Conservation (phyloP, 2,888 invertebrate genomes). For the Hyles lineata region DNA sequence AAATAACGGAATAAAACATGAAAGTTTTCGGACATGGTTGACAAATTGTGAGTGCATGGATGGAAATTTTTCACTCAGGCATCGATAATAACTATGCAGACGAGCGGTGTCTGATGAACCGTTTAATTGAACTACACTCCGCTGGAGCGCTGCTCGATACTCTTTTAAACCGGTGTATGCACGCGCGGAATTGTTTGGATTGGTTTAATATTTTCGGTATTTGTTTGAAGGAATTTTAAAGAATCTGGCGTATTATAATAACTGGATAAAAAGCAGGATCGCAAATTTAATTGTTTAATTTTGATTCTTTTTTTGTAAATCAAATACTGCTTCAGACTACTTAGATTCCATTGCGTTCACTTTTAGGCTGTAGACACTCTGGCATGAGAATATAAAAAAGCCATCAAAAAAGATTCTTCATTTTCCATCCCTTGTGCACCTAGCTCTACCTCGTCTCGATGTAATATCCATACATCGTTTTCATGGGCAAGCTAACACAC, state of each 20-base stretch:
- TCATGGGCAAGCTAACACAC: conserved; percentile 16
- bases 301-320: too few relatives aligned
- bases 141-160: conserved; percentile 12
- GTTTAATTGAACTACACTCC: conserved; percentile 43
- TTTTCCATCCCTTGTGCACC: background rate
- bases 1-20: background rate
- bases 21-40: background rate
- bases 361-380: too few relatives aligned
- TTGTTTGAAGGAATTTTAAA: background rate
- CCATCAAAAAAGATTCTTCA: too few relatives aligned
- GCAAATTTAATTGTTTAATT: too few relatives aligned
- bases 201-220: background rate
- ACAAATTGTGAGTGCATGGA: conserved; percentile 23
- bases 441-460: background rate
- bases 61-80: conserved; percentile 34
- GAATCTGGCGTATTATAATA: background rate
- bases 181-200: background rate
- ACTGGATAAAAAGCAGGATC: background rate
- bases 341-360: too few relatives aligned
- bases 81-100: conserved; percentile 45
- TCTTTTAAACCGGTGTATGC: background rate
- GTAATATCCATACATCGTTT: conserved; percentile 1
- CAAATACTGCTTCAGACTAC: too few relatives aligned
- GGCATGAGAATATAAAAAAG: too few relatives aligned
- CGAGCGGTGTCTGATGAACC: conserved; percentile 49